phyloP scores from a whole-genome alignment of 2,888 invertebrate genomes.

The Platycheirus rosarum region DNA sequence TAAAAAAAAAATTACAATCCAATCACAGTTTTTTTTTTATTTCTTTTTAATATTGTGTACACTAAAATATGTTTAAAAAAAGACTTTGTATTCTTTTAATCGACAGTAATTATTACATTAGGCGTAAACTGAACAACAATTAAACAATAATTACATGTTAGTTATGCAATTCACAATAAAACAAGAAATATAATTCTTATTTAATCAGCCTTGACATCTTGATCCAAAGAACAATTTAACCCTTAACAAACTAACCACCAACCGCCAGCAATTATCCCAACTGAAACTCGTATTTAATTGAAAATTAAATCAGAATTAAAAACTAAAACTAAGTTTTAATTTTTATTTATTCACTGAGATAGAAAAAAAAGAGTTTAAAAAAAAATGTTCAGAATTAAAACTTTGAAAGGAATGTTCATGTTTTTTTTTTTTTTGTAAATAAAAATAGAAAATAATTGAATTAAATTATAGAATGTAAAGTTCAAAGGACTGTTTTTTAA shows the following conservation, averaged over 20 bases:
- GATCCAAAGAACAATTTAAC: conserved; percentile 9
- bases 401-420: conserved; percentile 1
- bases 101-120: neutral
- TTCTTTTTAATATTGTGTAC: too few relatives aligned
- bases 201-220: conserved; percentile 1
- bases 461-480: neutral
- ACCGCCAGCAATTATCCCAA: neutral
- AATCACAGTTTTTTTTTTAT: too few relatives aligned
- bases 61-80: too few relatives aligned
- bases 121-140: neutral
- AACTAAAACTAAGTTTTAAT: neutral
- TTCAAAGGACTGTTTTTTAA: conserved; percentile 2
- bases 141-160: neutral
- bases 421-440: neutral
- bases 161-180: conserved; percentile 7
- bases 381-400: neutral
- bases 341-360: too few relatives aligned
- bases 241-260: neutral
- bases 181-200: neutral
- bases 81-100: neutral
- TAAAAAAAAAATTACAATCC: too few relatives aligned
- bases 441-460: neutral
- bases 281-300: neutral
- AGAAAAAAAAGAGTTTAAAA: neutral
- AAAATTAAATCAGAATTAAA: neutral